phyloP scores from a whole-genome alignment of 2,797 vertebrate species.

The Pipistrellus nathusii region DNA sequence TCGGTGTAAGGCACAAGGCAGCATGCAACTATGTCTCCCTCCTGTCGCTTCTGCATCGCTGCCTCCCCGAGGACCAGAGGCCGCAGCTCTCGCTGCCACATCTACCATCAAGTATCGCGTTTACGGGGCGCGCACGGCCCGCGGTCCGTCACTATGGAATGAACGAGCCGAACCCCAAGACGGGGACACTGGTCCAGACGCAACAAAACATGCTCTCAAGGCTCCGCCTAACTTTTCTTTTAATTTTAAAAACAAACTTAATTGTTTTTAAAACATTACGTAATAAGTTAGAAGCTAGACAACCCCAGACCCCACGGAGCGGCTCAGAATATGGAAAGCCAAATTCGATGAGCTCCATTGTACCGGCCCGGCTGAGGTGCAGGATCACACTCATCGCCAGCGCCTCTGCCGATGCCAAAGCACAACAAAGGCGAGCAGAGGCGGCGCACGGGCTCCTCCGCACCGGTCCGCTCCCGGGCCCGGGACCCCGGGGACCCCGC shows the following conservation, averaged over 20 bases:
- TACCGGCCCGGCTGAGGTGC: conserved; percentile 65
- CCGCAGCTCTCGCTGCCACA: conserved; percentile 39
- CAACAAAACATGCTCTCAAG: conserved; percentile 36
- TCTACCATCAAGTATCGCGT: conserved; percentile 57
- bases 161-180: not conserved
- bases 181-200: conserved; percentile 26
- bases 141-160: conserved; percentile 8
- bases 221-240: conserved; percentile 7
- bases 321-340: conserved; percentile 69
- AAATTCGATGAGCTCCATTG: conserved; percentile 71
- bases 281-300: conserved; percentile 69
- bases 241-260: conserved; percentile 20
- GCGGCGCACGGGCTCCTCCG: conserved; percentile 64
- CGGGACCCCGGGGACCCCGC: conserved; percentile 1
- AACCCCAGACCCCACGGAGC: conserved; percentile 52
- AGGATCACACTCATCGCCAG: conserved; percentile 70
- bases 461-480: conserved; percentile 43
- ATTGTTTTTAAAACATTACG: conserved; percentile 45
- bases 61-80: conserved; percentile 59
- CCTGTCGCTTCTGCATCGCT: conserved; percentile 42
- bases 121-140: conserved; percentile 27
- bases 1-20: not conserved
- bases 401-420: conserved; percentile 68
- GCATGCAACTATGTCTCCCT: conserved; percentile 26
- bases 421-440: conserved; percentile 83